Evolutionary conservation across 2,888 invertebrate genomes (phyloP).

Genomic region (Brachypterus glaber): DNA sequence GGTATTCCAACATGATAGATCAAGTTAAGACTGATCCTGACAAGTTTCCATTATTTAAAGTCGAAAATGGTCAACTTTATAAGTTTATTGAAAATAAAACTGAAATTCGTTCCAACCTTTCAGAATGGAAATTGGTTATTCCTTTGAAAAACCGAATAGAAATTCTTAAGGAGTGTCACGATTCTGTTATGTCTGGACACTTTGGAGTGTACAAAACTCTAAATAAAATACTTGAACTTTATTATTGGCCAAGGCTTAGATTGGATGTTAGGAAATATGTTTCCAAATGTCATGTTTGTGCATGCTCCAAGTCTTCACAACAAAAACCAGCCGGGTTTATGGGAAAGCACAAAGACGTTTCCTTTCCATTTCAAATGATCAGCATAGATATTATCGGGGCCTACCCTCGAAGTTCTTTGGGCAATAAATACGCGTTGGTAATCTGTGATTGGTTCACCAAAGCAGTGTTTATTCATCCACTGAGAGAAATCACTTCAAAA

Average conservation of each 20-base stretch:
- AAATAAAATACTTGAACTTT: constrained; percentile 13
- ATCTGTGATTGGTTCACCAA: constrained; percentile 7
- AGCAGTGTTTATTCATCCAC: too few species aligned
- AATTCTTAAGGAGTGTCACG: constrained; percentile 1
- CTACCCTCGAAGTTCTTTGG: not conserved
- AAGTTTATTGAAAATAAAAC: constrained; percentile 5
- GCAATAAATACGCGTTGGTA: constrained; percentile 2
- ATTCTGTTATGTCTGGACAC: constrained; percentile 12
- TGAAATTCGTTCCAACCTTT: not conserved
- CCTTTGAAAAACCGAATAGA: not conserved
- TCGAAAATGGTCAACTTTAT: constrained; percentile 10
- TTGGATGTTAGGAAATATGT: constrained; percentile 15
- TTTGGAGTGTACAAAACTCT: constrained; percentile 21
- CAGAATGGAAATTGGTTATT: constrained; percentile 1
- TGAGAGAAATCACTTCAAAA: constrained; percentile 8
- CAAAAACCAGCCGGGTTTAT: constrained; percentile 5
- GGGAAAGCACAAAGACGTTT: constrained; percentile 4
- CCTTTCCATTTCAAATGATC: constrained; percentile 5
- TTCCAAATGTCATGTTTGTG: constrained; percentile 17
- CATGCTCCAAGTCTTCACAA: constrained; percentile 18
- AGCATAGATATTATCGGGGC: constrained; percentile 5
- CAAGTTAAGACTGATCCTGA: constrained; percentile 8
- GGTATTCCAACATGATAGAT: constrained; percentile 11
- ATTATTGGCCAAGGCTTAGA: constrained; percentile 21
- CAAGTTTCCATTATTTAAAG: constrained; percentile 11